Percentiles rank a stretch among this genome's conserved stretches.
Evolutionary conservation across 2,888 invertebrate genomes (phyloP).

Genomic region (Tachina fera): DNA sequence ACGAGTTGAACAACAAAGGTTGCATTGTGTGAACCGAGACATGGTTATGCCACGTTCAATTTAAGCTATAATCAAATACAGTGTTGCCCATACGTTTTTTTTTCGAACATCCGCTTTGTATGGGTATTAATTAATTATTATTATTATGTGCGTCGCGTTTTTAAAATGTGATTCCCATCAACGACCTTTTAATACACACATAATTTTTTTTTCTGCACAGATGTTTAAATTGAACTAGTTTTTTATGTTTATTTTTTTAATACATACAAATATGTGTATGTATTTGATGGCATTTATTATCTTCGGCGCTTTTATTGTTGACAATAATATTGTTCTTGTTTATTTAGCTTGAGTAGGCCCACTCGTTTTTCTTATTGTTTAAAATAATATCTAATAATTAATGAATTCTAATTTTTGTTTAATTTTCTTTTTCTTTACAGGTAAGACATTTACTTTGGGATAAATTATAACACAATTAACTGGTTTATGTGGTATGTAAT

Average conservation of each 20-base stretch:
- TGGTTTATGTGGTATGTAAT: background rate
- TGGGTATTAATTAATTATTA: slow-evolving; percentile 58
- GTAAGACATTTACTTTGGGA: slow-evolving; percentile 71
- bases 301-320: slow-evolving; percentile 27
- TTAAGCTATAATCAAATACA: too few relatives aligned
- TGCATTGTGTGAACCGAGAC: too few relatives aligned
- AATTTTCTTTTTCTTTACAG: slow-evolving; percentile 63
- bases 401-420: slow-evolving; percentile 50
- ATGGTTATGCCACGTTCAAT: too few relatives aligned
- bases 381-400: slow-evolving; percentile 30
- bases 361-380: slow-evolving; percentile 52
- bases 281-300: slow-evolving; percentile 58
- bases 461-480: slow-evolving; percentile 20
- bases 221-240: background rate
- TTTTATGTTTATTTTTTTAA: too few relatives aligned
- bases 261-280: slow-evolving; percentile 5
- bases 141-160: slow-evolving; percentile 61
- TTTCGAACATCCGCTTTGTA: too few relatives aligned
- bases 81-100: too few relatives aligned
- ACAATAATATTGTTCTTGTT: too few relatives aligned
- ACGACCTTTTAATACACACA: slow-evolving; percentile 22
- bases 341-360: slow-evolving; percentile 48
- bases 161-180: slow-evolving; percentile 66
- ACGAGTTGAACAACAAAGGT: too few relatives aligned
- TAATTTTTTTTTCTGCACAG: background rate